A percentile compares a stretch with the other conserved stretches of the same genome.
Evolutionary conservation across 2,797 vertebrate genomes (phyloP).

Genomic region (Parotocinclus haroldoi): DNA sequence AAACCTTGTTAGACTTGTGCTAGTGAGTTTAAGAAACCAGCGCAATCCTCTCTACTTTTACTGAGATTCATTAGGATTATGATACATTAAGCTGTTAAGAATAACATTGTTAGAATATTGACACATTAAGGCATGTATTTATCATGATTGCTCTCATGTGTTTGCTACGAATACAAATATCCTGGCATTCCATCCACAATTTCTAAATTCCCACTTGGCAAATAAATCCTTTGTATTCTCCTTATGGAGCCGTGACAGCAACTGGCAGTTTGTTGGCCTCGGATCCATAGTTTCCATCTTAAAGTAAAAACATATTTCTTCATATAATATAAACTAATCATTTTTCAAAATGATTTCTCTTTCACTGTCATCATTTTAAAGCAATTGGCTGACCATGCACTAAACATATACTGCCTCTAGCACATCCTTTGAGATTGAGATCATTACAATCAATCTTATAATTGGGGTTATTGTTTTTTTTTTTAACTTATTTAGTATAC

Average conservation of each 20-base stretch:
- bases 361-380: too few species aligned
- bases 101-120: slow-evolving; percentile 21
- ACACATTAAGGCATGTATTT: slow-evolving; percentile 19
- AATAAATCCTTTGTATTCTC: slow-evolving; percentile 29
- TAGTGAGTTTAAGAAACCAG: slow-evolving; percentile 14
- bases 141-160: background rate
- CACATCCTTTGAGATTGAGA: background rate
- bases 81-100: slow-evolving; percentile 38
- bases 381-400: too few species aligned
- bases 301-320: slow-evolving; percentile 56
- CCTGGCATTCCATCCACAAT: slow-evolving; percentile 12
- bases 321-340: slow-evolving; percentile 59
- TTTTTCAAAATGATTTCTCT: slow-evolving; percentile 23
- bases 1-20: slow-evolving; percentile 38
- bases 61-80: background rate
- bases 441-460: slow-evolving; percentile 40
- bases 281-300: slow-evolving; percentile 61
- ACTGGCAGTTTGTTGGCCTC: slow-evolving; percentile 70
- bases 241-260: slow-evolving; percentile 38
- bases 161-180: background rate
- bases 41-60: slow-evolving; percentile 17
- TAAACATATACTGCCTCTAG: too few species aligned
- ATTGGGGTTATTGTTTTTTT: slow-evolving; percentile 37
- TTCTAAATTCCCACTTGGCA: slow-evolving; percentile 19
- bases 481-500: too few species aligned